phyloP scores from a whole-genome alignment of 2,888 invertebrate genomes.

The Metalampra italica region DNA sequence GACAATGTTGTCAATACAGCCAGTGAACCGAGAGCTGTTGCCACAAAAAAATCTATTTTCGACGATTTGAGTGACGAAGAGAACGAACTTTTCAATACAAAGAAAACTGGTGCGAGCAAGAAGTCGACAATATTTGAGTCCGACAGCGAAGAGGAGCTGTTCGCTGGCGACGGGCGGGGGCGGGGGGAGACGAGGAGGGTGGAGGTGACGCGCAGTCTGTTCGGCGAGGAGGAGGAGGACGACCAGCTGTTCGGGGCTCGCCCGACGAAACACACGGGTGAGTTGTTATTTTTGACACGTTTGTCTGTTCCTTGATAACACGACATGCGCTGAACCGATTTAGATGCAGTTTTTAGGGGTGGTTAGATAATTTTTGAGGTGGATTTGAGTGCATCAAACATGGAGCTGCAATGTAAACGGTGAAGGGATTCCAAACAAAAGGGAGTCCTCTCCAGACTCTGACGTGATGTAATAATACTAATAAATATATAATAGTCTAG shows the following conservation, averaged over 20 bases:
- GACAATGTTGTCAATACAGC: not conserved
- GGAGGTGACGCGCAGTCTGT: slow-evolving; percentile 42
- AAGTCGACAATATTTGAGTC: slow-evolving; percentile 46
- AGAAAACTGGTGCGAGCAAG: slow-evolving; percentile 24
- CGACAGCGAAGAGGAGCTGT: slow-evolving; percentile 57
- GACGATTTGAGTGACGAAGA: slow-evolving; percentile 54
- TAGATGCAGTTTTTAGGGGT: not conserved
- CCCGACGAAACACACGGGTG: not conserved
- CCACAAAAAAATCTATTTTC: slow-evolving; percentile 36
- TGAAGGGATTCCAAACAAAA: too few species aligned
- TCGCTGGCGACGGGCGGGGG: slow-evolving; percentile 35
- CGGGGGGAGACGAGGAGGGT: slow-evolving; percentile 14
- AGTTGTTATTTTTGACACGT: not conserved
- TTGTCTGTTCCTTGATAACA: not conserved
- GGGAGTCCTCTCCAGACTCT: too few species aligned
- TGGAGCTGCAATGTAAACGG: not conserved
- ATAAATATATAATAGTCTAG: too few species aligned
- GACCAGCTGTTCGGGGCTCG: slow-evolving; percentile 48
- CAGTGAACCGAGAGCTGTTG: not conserved
- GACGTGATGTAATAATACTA: too few species aligned
- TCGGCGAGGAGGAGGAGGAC: slow-evolving; percentile 57
- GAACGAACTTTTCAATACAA: slow-evolving; percentile 43
- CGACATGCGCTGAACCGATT: not conserved
- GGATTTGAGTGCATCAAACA: not conserved
- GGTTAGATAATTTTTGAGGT: not conserved